These are phyloP conservation scores for Neofelis nebulosa DNA, from an alignment of 2,113 vertebrate species.

Conservation along the genomic window DNA sequence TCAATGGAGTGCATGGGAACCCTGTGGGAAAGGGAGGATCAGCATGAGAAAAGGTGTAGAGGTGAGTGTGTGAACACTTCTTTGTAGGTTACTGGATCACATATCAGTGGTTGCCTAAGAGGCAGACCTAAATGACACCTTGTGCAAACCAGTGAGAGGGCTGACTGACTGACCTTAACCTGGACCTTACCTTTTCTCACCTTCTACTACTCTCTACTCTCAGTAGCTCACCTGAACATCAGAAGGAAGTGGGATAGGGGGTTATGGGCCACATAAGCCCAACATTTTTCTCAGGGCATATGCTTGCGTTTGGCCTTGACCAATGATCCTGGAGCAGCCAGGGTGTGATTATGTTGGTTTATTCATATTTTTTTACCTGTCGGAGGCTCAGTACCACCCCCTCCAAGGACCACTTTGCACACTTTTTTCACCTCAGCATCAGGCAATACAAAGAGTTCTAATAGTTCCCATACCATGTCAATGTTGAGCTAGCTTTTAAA, in stretches of 20 bases:
- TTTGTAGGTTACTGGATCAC: neutral
- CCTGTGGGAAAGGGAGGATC: neutral
- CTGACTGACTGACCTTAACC: neutral
- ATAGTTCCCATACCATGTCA: conserved; percentile 7
- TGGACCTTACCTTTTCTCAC: neutral
- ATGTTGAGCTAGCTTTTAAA: conserved; percentile 40
- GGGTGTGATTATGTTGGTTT: neutral
- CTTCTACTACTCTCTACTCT: neutral
- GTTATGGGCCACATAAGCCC: neutral
- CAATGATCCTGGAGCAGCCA: neutral
- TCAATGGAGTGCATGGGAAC: neutral
- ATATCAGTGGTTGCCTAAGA: neutral
- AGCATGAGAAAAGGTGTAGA: neutral
- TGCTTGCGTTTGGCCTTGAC: neutral
- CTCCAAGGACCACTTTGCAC: neutral
- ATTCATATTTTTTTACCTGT: neutral
- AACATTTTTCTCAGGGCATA: neutral
- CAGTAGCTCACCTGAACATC: neutral
- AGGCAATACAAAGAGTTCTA: conserved; percentile 12
- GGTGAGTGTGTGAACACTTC: neutral
- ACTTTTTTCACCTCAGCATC: conserved; percentile 4
- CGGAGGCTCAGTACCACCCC: accelerated
- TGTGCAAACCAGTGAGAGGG: neutral
- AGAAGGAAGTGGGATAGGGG: neutral
- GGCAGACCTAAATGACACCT: neutral